Evolutionary conservation across 2,797 vertebrate genomes (phyloP), one percentile per base, ranked within the genome.

Genomic region (Smutsia temminckii): DNA sequence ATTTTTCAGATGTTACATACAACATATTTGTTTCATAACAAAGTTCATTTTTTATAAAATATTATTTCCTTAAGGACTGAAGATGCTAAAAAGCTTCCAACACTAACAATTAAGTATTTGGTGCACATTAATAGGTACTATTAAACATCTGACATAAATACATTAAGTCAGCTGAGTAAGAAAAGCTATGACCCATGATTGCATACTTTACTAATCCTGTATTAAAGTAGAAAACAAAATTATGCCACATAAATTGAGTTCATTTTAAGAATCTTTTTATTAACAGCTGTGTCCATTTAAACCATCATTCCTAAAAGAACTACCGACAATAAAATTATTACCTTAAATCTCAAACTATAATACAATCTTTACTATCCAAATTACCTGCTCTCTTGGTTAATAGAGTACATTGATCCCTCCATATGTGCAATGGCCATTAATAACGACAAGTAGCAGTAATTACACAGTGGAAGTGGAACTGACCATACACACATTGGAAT

Each of bases 41-140:
- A 98, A 98, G 96, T 90, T 51, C 95, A 90, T 42, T 71, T 94
- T 96, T 92, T 95, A 95, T 92, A 97, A 97, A 97, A 95, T 98
- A 97, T 27, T 42, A 97, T 92, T 97, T 94, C 25, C 34, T 96
- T 96, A 97, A 96, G 93, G 96, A 97, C 91, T 96, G 69, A 96
- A 74, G 80, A 96, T 51, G 96, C 92, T 95, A 93, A 96, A 97
- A 97, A 71, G 72, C 89, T 85, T 42, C 85, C 87, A 91, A 53
- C 95, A 86, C 46, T 81, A 95, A 92, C 69, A 81, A 92, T 81
- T 77, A 77, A 84, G 77, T 93, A 90, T 18, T 20, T n/a, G 81
- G 81, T 92, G 74, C 61, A 90, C 96, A 86, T 96, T 91, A 95
- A 69, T 11, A 97, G 85, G 42, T 90, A 85, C 57, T 85, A 34